Evolutionary conservation across 2,113 vertebrate genomes (phyloP), one percentile per base, ranked within the genome.

Genomic region (Pelusios castaneus): DNA sequence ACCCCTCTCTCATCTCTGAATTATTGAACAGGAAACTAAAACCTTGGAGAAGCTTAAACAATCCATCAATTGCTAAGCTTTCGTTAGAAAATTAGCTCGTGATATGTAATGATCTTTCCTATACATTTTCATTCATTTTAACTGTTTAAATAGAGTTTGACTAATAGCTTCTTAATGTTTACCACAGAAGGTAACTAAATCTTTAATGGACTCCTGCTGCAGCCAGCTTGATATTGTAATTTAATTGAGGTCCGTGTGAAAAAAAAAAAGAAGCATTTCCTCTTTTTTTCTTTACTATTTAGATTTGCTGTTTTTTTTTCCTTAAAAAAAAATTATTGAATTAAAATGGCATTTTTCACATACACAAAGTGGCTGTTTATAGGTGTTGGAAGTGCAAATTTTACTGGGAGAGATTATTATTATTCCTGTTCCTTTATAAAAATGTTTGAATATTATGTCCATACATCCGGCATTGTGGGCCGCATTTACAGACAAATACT

Each of bases 61-160:
- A 97, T 96, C 85, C 95, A 92, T 97, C 91, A 96, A 77, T 85
- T 89, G 60, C 88, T 97, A 92, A 96, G 85, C 92, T 97, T 97
- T 95, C 31, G 0, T 96, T 97, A 80, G 77, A 95, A 98, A 97
- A 97, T 94, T 97, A 96, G 92, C 76, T 95, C 4, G 3, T 93
- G 77, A 96, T 97, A 83, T 91, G 78, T 94, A 97, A 97, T 98
- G 91, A 95, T 84, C 80, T 96, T 95, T 87, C 89, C 87, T 95
- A 94, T 87, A 96, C 73, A 95, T 97, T 97, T 97, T 96, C 96
- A 97, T 98, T 97, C 56, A 89, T 97, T 96, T 96, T 95, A 96
- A 96, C 55, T 96, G 88, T 97, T 98, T 95, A 96, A 98, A 97
- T 95, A 97, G 93, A 96, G 94, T 96, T 96, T 97, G 96, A 98